Base-by-base conservation (phyloP, 2,888 invertebrate genomes). In the Andricus curvator region DNA sequence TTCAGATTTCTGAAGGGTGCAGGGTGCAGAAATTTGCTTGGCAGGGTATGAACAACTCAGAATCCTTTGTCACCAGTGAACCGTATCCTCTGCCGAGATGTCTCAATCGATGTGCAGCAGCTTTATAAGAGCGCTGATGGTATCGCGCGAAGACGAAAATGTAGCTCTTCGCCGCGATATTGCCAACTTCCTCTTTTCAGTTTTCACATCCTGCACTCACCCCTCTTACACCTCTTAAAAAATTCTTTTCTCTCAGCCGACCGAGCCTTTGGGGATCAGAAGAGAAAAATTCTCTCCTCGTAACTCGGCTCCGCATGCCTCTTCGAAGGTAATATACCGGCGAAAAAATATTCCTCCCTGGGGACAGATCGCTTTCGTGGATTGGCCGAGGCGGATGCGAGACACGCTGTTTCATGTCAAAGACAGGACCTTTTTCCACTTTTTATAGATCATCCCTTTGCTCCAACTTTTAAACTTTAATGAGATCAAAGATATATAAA, bases 101-200 rank as follows among this genome's bases (percentile, higher is more conserved):
- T 80, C 65, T 78, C 78, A 77, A 82, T 78, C 80, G 65, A 68
- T 68, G 79, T 66, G 77, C 81, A 84, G 79, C 77, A 84, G 84
- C 83, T 83, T 87, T 86, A 48, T 84, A 82, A 87, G 85, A 85
- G 84, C 85, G 85, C 85, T 85, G 84, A 84, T 82, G 80, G 84
- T 86, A 84, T 84, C 83, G 82, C 83, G 82, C 79, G 80, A 81
- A 82, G 82, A 85, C 81, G 81, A 85, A 85, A 86, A 88, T 88
- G 86, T 85, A 83, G 84, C 82, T 83, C 83, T 85, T 82, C 79
- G 74, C 74, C 84, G 82, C 85, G 83, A 84, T 83, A 84, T 84
- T 85, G 81, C 85, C 83, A 85, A 84, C 85, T 85, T 84, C 84
- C 84, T 83, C 60, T 68, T 67, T 80, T 78, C 80, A 70, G 78